Conservation (phyloP, 2,797 vertebrate species). For the Enteromius treurensis region DNA sequence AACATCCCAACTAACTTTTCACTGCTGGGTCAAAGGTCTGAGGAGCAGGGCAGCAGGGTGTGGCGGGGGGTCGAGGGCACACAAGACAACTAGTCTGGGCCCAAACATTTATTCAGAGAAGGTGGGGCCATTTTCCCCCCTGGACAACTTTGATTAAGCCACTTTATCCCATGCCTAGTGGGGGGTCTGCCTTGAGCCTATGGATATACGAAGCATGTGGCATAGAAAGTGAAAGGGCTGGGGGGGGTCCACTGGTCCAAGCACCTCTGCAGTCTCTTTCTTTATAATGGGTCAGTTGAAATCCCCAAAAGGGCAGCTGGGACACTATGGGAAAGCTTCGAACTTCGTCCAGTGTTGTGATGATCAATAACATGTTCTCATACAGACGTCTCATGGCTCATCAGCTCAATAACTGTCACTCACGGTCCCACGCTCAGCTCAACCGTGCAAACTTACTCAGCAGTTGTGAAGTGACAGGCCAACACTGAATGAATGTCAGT, state of each 20-base stretch:
- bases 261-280: conserved; percentile 20
- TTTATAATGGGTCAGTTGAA: conserved; percentile 46
- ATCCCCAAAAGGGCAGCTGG: conserved; percentile 69
- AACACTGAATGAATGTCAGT: conserved; percentile 26
- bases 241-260: conserved; percentile 43
- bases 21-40: conserved; percentile 80
- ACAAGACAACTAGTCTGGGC: conserved; percentile 43
- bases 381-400: conserved; percentile 75
- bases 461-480: conserved; percentile 57
- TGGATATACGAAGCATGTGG: conserved; percentile 50
- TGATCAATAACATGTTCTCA: conserved; percentile 81
- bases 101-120: conserved; percentile 63
- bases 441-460: conserved; percentile 75
- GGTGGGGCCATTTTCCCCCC: conserved; percentile 36
- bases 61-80: conserved; percentile 58
- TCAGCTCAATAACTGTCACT: conserved; percentile 82
- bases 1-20: conserved; percentile 79
- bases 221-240: conserved; percentile 32
- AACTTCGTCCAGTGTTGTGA: conserved; percentile 76
- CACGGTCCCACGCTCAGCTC: conserved; percentile 69
- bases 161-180: conserved; percentile 58
- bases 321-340: conserved; percentile 78
- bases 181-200: conserved; percentile 59
- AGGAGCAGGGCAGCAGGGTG: conserved; percentile 56
- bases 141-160: conserved; percentile 54